Base-by-base conservation (phyloP, 2,797 vertebrate species). In the Sarcoramphus papa region DNA sequence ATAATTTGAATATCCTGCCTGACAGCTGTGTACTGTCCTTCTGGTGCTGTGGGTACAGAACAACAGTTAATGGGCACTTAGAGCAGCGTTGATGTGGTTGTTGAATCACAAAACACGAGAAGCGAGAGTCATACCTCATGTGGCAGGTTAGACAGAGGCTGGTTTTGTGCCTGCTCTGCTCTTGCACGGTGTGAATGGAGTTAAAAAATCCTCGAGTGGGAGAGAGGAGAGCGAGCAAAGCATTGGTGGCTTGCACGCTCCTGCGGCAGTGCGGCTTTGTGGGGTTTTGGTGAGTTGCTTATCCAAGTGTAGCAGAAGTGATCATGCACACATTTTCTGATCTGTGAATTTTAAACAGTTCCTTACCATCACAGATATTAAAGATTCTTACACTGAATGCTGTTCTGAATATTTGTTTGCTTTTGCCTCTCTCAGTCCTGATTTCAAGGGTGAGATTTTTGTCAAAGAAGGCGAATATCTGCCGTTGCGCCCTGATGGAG, bases 91-190 rank as follows among this genome's bases (percentile, higher is more conserved):
- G 22, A 3, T 35, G 25, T 21, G 31, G 37, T 25, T 57, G 62
- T 24, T 65, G 59, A 77, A 59, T 76, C 21, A 11, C 64, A 62
- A 28, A 69, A 43, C 33, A 17, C 0, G 2, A 9, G 30, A 17
- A 77, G 17, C 1, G 2, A 69, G 56, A 12, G 12, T 33, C 0
- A 0, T 33, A 2, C n/a, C 67, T 51, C 25, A 1, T 2, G 37
- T 31, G 68, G 59, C 68, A 45, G 51, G 14, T 69, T 40, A 45
- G 43, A 7, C 48, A 37, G 65, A 17, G 48, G 37, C 53, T 88
- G 80, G 8, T 14, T 67, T 74, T 74, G 77, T 86, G 64, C 60
- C 25, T 80, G 16, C 25, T 20, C 28, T 63, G 62, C 43, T 77
- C 64, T 75, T 72, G 57, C 59, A 20, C 0, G 0, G 3, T 31